Evolutionary conservation across 2,797 vertebrate genomes (phyloP).

Genomic region (Argya squamiceps): DNA sequence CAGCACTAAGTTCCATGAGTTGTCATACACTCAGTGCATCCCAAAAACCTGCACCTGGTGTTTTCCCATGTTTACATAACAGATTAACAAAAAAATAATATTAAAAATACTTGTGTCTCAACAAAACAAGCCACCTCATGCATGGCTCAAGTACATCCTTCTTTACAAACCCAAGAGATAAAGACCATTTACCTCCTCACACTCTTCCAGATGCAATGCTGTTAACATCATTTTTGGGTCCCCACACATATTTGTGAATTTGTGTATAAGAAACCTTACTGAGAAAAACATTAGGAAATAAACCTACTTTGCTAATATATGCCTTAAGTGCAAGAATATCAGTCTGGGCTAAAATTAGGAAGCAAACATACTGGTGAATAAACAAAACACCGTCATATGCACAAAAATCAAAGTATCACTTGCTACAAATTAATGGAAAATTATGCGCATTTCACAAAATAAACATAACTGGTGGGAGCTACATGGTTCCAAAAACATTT

Average conservation of each 20-base stretch:
- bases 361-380: neutral
- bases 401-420: neutral
- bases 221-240: neutral
- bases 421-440: conserved; percentile 39
- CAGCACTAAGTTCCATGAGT: neutral
- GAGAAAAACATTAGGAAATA: neutral
- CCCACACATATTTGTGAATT: neutral
- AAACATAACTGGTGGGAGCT: conserved; percentile 31
- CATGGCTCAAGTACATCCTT: neutral
- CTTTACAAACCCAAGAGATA: neutral
- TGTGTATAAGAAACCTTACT: neutral
- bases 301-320: neutral
- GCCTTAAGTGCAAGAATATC: neutral
- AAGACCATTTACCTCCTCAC: neutral
- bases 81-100: neutral
- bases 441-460: neutral
- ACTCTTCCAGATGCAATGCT: neutral
- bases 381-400: neutral
- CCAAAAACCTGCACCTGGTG: neutral
- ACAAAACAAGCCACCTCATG: neutral
- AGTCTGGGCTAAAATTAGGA: neutral
- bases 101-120: neutral
- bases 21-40: rapidly evolving
- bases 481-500: conserved; percentile 39
- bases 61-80: neutral